phyloP scores from a whole-genome alignment of 2,797 vertebrate species.

The Phataginus tetradactyla region DNA sequence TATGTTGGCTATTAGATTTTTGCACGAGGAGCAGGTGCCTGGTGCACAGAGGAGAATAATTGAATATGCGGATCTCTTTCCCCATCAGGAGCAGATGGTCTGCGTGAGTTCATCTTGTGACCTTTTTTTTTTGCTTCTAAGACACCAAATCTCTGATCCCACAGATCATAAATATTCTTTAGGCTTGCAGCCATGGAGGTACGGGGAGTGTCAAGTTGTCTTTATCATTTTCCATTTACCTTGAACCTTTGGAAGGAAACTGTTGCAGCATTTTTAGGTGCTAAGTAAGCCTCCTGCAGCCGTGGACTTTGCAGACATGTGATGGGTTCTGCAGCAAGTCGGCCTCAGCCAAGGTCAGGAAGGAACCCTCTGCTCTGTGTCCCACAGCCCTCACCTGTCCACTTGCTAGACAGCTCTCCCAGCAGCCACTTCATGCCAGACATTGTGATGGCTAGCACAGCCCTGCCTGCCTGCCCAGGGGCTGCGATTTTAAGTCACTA shows the following conservation, averaged over 20 bases:
- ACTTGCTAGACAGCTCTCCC: neutral
- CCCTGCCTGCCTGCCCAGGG: neutral
- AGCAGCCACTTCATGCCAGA: neutral
- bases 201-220: slow-evolving; percentile 51
- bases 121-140: slow-evolving; percentile 56
- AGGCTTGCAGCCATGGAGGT: slow-evolving; percentile 49
- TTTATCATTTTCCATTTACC: slow-evolving; percentile 34
- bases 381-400: neutral
- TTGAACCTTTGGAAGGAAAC: slow-evolving; percentile 50
- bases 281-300: slow-evolving; percentile 36
- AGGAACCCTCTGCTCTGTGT: neutral
- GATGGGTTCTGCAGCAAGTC: neutral
- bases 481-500: neutral
- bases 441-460: neutral
- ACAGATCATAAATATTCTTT: slow-evolving; percentile 57
- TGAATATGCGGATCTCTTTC: neutral
- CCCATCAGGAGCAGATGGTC: slow-evolving; percentile 66
- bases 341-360: neutral
- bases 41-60: neutral
- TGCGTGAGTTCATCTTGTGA: slow-evolving; percentile 45
- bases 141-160: slow-evolving; percentile 65
- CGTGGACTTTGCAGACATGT: neutral
- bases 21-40: slow-evolving; percentile 59
- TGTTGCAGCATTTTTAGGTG: neutral
- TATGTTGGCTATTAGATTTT: slow-evolving; percentile 50